Base-by-base conservation (phyloP, 2,888 invertebrate species). In the Pristionchus arcanus region DNA sequence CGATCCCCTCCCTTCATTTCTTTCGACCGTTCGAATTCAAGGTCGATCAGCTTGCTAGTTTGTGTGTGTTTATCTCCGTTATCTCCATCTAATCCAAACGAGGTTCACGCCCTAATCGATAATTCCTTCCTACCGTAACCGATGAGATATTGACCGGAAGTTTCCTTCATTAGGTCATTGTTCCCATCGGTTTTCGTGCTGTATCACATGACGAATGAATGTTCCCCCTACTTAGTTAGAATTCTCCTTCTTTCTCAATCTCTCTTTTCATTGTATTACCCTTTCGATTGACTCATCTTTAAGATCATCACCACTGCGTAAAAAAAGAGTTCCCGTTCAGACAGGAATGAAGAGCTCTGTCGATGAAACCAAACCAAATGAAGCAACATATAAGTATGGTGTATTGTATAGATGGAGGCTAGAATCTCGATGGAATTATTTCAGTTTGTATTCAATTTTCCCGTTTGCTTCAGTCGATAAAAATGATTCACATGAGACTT, bases 251-350 rank as follows among this genome's bases (percentile, higher is more conserved):
- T 74, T 31, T 74, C 74, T 74, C 74, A n/a, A 63, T 74, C 9
- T 49, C 21, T n/a, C 74, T 37, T 74, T 37, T 31, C 37, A 16
- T 19, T 74, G 74, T 81, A 11, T 11, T 81, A 49, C 81, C 81
- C 81, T 49, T 81, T 49, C 53, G 49, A 53, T n/a, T 81, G 81
- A 81, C 49, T 81, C 81, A 81, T 81, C 81, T n/a, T 28, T 21
- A 49, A 81, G 81, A 81, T 81, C 28, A 81, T 81, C 81, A 81
- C 53, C 81, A 81, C 81, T 49, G 49, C 28, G 81, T 74, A 81
- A 42, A 49, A 49, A 42, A 21, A 42, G n/a, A 49, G 49, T 81
- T 49, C n/a, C 71, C 71, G 3, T 34, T 28, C 53, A 59, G 3
- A 37, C 19, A 74, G 74, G 37, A 37, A 37, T 21, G 9, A 21